Base-by-base conservation (phyloP, 2,888 invertebrate species). In the Polydrusus tereticollis region DNA sequence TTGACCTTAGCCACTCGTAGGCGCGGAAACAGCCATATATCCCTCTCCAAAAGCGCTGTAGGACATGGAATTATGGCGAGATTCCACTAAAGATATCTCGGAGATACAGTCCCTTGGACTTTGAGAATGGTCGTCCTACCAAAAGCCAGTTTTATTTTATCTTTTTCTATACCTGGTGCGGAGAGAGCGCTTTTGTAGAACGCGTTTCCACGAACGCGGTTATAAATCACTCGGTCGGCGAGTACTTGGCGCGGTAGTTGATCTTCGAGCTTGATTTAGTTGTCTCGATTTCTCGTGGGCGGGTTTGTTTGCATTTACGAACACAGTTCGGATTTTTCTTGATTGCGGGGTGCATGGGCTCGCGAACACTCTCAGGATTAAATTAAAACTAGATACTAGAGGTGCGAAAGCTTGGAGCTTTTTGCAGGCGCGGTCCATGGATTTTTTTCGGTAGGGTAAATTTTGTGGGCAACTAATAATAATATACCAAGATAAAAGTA, bases 271-370 rank as follows among this genome's bases (percentile, higher is more conserved):
- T 73, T 85, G 85, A 85, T 85, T 85, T 85, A 85, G 85, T 85
- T 85, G 85, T 85, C 84, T 85, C 84, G 85, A 81, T 80, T 80
- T 69, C 79, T 82, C 81, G 84, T 85, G 83, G 85, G 85, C 85
- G 85, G 84, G 82, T 83, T 82, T 84, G 84, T 85, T 84, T 83
- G 84, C 84, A 84, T 84, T 73, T 73, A 72, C n/a, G n/a, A n/a
- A n/a, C 66, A 59, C 65, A 67, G 43, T 33, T 41, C 55, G 45
- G 58, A 72, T 63, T 67, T 72, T 72, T 67, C 65, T 58, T 59
- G 52, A 65, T 70, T 70, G 70, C 7, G 26, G 26, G 3, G 26
- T 64, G 47, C 70, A 64, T 65, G 29, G 65, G 70, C 70, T 64
- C 59, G 59, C 65, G 41, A 59, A 64, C 45, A 59, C 62, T 29